These are phyloP conservation scores for Cacoxenus indagator DNA, from an alignment of 2,888 invertebrate genomes.

Conservation along the genomic window DNA sequence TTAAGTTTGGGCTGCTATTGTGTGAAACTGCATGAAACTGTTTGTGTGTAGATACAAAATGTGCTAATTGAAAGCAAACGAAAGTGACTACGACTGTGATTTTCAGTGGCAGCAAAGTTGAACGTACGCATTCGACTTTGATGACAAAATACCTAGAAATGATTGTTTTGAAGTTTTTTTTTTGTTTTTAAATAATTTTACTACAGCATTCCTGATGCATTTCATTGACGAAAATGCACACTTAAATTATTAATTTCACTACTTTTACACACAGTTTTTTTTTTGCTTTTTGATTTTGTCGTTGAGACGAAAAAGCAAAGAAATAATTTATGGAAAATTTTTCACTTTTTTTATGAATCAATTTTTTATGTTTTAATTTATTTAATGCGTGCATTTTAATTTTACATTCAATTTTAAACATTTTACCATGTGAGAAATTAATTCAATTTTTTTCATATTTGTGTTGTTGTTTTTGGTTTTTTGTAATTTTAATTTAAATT, in stretches of 20 bases:
- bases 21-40: neutral
- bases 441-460: constrained; percentile 13
- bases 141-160: neutral
- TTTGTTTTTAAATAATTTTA: neutral
- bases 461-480: constrained; percentile 29
- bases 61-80: neutral
- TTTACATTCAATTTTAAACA: neutral
- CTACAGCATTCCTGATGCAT: neutral
- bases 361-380: constrained; percentile 9
- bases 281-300: neutral
- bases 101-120: neutral
- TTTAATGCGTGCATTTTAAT: neutral
- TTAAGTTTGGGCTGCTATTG: neutral
- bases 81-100: neutral
- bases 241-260: neutral
- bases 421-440: constrained; percentile 12
- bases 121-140: neutral
- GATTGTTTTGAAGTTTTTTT: neutral
- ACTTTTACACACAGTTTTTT: neutral
- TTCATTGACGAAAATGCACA: neutral
- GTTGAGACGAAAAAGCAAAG: constrained; percentile 38
- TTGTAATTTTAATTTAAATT: constrained; percentile 18
- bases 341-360: constrained; percentile 15
- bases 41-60: constrained; percentile 1
- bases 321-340: constrained; percentile 18